Conservation (phyloP, 2,113 vertebrate genomes). For the Anhinga rufa region DNA sequence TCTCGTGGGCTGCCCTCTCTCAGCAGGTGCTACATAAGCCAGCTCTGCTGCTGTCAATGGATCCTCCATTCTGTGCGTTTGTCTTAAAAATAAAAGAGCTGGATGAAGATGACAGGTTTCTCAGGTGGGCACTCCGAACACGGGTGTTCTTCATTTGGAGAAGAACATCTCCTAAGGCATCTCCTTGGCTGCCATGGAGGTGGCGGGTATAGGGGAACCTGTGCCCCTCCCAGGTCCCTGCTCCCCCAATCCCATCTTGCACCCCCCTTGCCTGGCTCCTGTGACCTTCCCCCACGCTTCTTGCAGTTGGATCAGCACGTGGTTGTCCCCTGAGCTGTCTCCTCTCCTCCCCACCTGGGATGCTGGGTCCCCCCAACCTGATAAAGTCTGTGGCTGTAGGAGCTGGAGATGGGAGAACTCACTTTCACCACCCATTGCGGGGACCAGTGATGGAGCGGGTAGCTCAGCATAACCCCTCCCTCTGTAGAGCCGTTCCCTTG, state of each 20-base stretch:
- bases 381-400: neutral
- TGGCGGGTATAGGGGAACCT: neutral
- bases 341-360: neutral
- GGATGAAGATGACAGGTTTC: neutral
- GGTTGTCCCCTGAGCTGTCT: neutral
- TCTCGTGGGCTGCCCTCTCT: neutral
- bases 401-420: neutral
- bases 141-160: neutral
- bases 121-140: neutral
- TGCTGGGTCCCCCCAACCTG: neutral
- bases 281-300: accelerated
- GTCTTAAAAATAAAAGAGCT: neutral
- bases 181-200: neutral
- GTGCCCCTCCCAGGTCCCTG: neutral
- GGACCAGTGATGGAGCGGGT: accelerated
- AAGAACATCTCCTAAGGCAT: neutral
- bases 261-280: neutral
- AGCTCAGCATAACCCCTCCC: neutral
- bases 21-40: neutral
- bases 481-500: neutral
- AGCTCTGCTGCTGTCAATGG: neutral
- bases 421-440: neutral
- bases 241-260: neutral
- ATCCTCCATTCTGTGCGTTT: neutral
- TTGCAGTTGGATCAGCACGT: neutral